These are phyloP conservation scores for Mycalesis mineus DNA, from an alignment of 2,888 invertebrate genomes.

Conservation along the genomic window DNA sequence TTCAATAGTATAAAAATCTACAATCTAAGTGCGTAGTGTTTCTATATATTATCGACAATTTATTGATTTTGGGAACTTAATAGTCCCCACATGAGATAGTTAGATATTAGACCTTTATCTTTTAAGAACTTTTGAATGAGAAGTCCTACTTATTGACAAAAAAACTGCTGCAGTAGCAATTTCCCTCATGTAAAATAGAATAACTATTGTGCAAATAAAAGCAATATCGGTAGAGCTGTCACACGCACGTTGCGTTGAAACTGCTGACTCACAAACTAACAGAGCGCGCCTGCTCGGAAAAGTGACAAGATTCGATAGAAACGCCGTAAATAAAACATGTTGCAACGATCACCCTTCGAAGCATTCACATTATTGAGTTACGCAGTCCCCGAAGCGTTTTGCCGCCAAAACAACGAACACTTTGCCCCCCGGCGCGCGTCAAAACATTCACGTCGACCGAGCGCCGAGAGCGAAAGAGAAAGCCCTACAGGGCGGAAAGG, in stretches of 20 bases:
- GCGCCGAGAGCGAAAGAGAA: slow-evolving; percentile 54
- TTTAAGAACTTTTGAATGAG: too few species aligned
- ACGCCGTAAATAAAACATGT: slow-evolving; percentile 77
- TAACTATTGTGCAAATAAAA: slow-evolving; percentile 30
- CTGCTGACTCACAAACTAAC: slow-evolving; percentile 48
- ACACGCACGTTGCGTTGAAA: slow-evolving; percentile 51
- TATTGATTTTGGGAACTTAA: too few species aligned
- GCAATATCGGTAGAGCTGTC: slow-evolving; percentile 47
- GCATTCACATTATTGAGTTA: slow-evolving; percentile 75
- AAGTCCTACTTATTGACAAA: neutral
- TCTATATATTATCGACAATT: too few species aligned
- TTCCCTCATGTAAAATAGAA: neutral
- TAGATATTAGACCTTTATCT: too few species aligned
- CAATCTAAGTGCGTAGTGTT: too few species aligned
- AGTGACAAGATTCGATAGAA: slow-evolving; percentile 69
- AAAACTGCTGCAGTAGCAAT: neutral
- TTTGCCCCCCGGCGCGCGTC: slow-evolving; percentile 77
- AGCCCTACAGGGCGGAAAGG: slow-evolving; percentile 58
- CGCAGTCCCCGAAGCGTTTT: slow-evolving; percentile 75
- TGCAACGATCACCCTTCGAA: slow-evolving; percentile 63
- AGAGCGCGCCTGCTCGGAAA: slow-evolving; percentile 44
- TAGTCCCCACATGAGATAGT: too few species aligned
- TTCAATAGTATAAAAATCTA: too few species aligned
- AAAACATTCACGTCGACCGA: slow-evolving; percentile 68
- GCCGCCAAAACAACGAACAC: slow-evolving; percentile 78